Conservation (phyloP, 2,888 invertebrate species). For the Panzeria rudis region DNA sequence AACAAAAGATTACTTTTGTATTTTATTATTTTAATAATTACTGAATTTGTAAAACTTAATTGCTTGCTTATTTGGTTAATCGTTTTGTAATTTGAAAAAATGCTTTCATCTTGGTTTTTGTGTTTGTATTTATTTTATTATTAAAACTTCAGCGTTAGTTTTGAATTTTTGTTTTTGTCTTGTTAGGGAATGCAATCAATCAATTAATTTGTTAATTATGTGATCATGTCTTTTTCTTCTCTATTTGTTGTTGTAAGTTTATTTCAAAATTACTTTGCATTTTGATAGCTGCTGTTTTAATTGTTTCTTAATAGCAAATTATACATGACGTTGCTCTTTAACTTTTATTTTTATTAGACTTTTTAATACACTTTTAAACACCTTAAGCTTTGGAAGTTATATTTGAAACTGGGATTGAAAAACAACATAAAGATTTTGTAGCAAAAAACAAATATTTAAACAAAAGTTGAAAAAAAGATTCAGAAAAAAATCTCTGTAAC, state of each 20-base stretch:
- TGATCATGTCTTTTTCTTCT: conserved; percentile 8
- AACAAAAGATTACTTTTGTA: conserved; percentile 49
- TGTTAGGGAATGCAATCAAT: conserved; percentile 62
- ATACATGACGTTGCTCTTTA: conserved; percentile 13
- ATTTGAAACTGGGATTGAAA: conserved; percentile 52
- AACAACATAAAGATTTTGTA: conserved; percentile 27
- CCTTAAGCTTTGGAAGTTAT: conserved; percentile 57
- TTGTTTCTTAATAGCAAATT: conserved; percentile 47
- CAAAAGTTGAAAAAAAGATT: conserved; percentile 2
- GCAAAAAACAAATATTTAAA: conserved; percentile 8
- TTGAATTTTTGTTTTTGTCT: conserved; percentile 69
- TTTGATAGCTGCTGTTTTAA: conserved; percentile 55
- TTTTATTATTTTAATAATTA: conserved; percentile 51
- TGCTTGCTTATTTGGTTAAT: conserved; percentile 71
- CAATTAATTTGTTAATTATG: conserved; percentile 50
- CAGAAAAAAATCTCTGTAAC: conserved; percentile 16
- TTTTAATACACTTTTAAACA: conserved; percentile 70
- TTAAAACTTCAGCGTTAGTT: conserved; percentile 53
- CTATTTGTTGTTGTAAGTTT: conserved; percentile 64
- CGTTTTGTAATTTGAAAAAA: conserved; percentile 64
- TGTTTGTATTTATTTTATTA: conserved; percentile 22
- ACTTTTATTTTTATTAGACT: conserved; percentile 28
- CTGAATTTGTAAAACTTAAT: conserved; percentile 68
- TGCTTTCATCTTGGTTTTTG: conserved; percentile 60
- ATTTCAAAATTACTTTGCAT: conserved; percentile 73